Conservation (phyloP, 2,113 vertebrate species). For the Tauraco erythrolophus region DNA sequence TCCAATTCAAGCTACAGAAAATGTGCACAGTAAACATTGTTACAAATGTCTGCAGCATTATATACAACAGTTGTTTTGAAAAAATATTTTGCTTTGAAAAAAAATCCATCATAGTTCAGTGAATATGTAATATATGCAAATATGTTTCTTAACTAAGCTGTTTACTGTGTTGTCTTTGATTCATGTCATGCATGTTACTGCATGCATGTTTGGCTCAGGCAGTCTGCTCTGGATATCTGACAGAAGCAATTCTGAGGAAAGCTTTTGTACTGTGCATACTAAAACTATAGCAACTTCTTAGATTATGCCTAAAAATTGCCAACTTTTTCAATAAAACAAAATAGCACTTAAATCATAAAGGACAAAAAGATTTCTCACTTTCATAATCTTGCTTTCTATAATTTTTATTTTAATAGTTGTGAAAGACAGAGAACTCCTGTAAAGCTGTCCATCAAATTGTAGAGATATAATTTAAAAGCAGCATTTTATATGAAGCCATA, state of each 20-base stretch:
- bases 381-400: background rate
- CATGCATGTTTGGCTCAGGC: fast-evolving
- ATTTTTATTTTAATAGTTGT: background rate
- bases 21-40: background rate
- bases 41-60: background rate
- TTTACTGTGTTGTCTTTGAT: background rate
- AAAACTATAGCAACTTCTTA: background rate
- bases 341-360: background rate
- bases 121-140: background rate
- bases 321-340: background rate
- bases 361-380: background rate
- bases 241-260: background rate
- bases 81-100: background rate
- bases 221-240: background rate
- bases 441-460: background rate
- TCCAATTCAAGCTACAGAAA: background rate
- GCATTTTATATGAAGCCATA: background rate
- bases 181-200: background rate
- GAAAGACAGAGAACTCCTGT: background rate
- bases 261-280: background rate
- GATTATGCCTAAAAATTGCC: background rate
- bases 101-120: background rate
- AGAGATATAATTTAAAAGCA: background rate
- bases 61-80: background rate
- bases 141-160: background rate